Base-by-base conservation (phyloP, 1,140 invertebrate species). In the Lordiphosa mommai region DNA sequence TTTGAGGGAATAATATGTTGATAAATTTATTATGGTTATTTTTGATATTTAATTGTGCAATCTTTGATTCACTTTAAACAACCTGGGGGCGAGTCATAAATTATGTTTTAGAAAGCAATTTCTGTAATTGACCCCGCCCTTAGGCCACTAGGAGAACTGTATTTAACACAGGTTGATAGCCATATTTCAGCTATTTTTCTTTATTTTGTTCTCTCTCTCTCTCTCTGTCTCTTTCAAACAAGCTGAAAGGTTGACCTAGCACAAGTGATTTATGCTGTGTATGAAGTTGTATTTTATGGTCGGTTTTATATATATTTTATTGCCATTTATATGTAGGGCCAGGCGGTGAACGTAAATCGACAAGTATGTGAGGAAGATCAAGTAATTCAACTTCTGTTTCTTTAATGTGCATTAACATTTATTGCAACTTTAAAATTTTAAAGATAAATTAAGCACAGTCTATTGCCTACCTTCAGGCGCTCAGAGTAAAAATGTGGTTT, bases 281-380 rank as follows among this genome's bases (percentile, higher is more conserved):
- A 67, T 67, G 43, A 65, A 65, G 51, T 58, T 64, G 43, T 66
- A 44, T 34, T 66, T 51, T 63, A 61, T 63, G 61, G 60, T 61
- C 23, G 34, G 20, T 8, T n/a, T n/a, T 41, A 63, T 43, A 44
- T 63, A 52, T 63, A 43, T 63, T 44, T 58, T 57, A 67, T 67
- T 58, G 61, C 51, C 27, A 41, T 38, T 37, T 40, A 14, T 48
- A 43, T 37, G n/a, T n/a, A n/a, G n/a, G n/a, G n/a, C n/a, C n/a
- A n/a, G n/a, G n/a, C n/a, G n/a, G n/a, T n/a, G 23, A 34, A 36
- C 61, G 57, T 65, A 66, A 66, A 66, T 66, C 63, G 34, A 57
- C 30, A 49, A 41, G 51, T 66, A 66, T 58, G 44, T 53, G 61
- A 33, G 23, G 7, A 27, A 27, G 23, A 7, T 27, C 6, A 27